Conservation (phyloP, 2,113 vertebrate genomes). For the Dasyprocta punctata region DNA sequence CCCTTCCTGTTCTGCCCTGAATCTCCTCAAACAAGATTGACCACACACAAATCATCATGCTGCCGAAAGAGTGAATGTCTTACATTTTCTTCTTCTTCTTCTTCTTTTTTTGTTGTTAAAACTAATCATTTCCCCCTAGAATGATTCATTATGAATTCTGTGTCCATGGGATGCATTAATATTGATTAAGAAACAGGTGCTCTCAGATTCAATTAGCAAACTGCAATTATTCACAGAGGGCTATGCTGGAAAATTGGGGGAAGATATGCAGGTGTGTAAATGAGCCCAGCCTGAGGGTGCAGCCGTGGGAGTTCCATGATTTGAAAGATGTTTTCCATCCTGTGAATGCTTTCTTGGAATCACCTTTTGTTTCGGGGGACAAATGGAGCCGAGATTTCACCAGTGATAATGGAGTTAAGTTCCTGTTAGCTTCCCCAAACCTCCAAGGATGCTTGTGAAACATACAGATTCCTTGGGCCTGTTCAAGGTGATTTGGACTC, state of each 20-base stretch:
- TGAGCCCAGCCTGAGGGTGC: background rate
- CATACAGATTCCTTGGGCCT: background rate
- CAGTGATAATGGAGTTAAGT: background rate
- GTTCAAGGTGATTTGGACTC: background rate
- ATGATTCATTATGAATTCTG: conserved; percentile 75
- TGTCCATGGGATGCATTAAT: conserved; percentile 72
- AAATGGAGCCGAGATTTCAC: conserved; percentile 23
- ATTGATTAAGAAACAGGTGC: conserved; percentile 81
- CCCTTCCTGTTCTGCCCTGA: accelerated
- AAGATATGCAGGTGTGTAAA: conserved; percentile 72
- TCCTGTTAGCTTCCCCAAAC: background rate
- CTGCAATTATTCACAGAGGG: conserved; percentile 73
- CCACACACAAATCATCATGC: background rate
- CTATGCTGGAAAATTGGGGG: conserved; percentile 55
- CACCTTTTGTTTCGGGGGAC: background rate
- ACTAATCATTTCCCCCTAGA: conserved; percentile 44
- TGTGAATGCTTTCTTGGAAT: background rate
- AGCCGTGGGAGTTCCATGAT: background rate
- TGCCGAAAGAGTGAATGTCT: background rate
- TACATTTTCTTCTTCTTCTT: background rate
- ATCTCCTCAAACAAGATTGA: background rate
- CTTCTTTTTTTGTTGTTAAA: background rate
- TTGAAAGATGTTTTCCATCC: background rate
- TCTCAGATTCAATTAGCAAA: conserved; percentile 79
- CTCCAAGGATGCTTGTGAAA: background rate